A percentile compares a stretch with the other conserved stretches of the same genome.
Conservation (phyloP, 2,797 vertebrate genomes). For the Lithobates pipiens region DNA sequence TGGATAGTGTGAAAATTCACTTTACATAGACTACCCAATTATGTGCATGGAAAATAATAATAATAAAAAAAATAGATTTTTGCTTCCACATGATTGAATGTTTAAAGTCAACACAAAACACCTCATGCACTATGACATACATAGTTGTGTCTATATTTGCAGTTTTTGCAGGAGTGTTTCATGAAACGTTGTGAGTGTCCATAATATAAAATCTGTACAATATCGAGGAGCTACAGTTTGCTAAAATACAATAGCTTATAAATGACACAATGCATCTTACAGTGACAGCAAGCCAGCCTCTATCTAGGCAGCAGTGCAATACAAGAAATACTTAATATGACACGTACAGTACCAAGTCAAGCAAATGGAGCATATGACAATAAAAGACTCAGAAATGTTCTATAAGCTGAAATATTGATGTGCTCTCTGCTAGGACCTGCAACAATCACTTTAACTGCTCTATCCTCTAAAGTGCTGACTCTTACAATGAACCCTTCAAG, state of each 20-base stretch:
- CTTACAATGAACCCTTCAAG: constrained; percentile 9
- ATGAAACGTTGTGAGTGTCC: too few species aligned
- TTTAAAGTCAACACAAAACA: too few species aligned
- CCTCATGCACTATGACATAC: too few species aligned
- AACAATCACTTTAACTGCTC: background rate
- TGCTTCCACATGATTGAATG: too few species aligned
- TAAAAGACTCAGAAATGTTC: constrained; percentile 48
- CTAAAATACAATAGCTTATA: background rate
- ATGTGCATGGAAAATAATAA: too few species aligned
- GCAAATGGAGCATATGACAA: constrained; percentile 46
- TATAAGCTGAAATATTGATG: constrained; percentile 51
- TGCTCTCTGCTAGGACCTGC: constrained; percentile 5
- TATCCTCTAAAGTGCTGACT: constrained; percentile 6
- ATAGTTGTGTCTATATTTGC: too few species aligned
- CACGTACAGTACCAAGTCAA: constrained; percentile 12
- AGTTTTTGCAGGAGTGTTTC: too few species aligned
- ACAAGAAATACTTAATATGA: constrained; percentile 35
- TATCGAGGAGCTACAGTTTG: background rate
- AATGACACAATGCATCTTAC: constrained; percentile 14
- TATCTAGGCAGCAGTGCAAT: constrained; percentile 18
- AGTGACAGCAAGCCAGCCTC: constrained; percentile 13
- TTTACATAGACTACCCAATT: too few species aligned
- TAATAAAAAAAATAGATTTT: too few species aligned
- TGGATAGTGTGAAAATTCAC: too few species aligned
- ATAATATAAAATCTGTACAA: too few species aligned